Conservation (phyloP, 1,140 invertebrate genomes). For the Musca vetustissima region DNA sequence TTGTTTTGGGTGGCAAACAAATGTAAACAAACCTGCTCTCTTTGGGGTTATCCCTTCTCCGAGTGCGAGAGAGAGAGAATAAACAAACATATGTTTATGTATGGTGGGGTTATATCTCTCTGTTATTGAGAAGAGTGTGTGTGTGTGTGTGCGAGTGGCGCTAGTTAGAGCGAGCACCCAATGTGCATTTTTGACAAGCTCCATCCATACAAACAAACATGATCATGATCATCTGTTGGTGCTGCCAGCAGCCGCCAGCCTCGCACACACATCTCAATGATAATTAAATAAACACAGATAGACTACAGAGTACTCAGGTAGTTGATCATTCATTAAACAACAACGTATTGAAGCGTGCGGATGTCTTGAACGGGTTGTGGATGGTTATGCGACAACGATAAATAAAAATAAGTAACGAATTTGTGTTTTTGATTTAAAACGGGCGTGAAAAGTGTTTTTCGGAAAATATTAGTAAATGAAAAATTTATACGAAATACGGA, state of each 20-base stretch:
- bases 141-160: neutral
- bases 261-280: constrained; percentile 4
- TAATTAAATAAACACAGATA: neutral
- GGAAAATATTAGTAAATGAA: too few species aligned
- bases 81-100: too few species aligned
- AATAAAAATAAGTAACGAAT: neutral
- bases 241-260: neutral
- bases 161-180: neutral
- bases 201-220: neutral
- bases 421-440: neutral
- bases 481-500: too few species aligned
- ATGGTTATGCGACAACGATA: neutral
- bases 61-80: too few species aligned
- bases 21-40: too few species aligned
- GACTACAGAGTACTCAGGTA: constrained; percentile 16
- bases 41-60: too few species aligned
- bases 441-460: too few species aligned
- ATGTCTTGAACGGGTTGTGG: neutral
- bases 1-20: too few species aligned
- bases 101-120: neutral
- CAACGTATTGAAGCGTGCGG: constrained; percentile 20
- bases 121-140: neutral
- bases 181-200: too few species aligned
- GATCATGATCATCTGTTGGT: neutral
- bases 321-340: constrained; percentile 19